phyloP scores from a whole-genome alignment of 2,888 invertebrate genomes.

The Epistrophe grossulariae region DNA sequence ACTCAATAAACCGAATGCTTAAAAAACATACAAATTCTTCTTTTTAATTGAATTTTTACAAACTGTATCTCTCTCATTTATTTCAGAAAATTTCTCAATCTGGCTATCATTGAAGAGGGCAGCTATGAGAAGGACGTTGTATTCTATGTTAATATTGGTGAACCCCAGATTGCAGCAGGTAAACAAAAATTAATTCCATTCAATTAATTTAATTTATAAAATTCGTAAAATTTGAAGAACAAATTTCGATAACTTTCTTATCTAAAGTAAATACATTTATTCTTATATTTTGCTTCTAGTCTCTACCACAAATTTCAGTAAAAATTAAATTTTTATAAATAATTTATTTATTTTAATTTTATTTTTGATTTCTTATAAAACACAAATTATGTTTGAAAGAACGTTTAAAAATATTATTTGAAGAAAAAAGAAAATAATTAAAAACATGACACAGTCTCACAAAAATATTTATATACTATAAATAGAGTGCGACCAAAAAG shows the following conservation, averaged over 20 bases:
- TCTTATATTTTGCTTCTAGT: constrained; percentile 82
- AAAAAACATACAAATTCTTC: too few relatives aligned
- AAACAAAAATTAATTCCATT: constrained; percentile 80
- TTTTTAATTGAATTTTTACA: not conserved
- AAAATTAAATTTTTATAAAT: constrained; percentile 82
- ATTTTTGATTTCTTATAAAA: constrained; percentile 62
- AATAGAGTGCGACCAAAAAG: constrained; percentile 73
- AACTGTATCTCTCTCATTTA: constrained; percentile 80
- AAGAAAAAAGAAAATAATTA: constrained; percentile 44
- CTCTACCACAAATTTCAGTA: constrained; percentile 82
- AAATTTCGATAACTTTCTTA: constrained; percentile 62
- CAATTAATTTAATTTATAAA: constrained; percentile 32
- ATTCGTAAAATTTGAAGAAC: constrained; percentile 40
- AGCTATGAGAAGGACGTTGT: constrained; percentile 98
- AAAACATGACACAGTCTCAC: constrained; percentile 66
- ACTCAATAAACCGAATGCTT: too few relatives aligned
- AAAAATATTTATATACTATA: constrained; percentile 48
- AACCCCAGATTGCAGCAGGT: constrained; percentile 95
- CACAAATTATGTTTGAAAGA: constrained; percentile 52
- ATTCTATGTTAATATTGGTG: constrained; percentile 95
- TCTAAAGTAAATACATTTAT: constrained; percentile 75
- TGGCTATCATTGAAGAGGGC: constrained; percentile 97
- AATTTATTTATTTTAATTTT: constrained; percentile 76
- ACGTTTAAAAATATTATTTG: constrained; percentile 23
- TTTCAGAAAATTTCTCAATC: constrained; percentile 92